phyloP scores from a whole-genome alignment of 2,113 vertebrate species.

The Butorides virescens region DNA sequence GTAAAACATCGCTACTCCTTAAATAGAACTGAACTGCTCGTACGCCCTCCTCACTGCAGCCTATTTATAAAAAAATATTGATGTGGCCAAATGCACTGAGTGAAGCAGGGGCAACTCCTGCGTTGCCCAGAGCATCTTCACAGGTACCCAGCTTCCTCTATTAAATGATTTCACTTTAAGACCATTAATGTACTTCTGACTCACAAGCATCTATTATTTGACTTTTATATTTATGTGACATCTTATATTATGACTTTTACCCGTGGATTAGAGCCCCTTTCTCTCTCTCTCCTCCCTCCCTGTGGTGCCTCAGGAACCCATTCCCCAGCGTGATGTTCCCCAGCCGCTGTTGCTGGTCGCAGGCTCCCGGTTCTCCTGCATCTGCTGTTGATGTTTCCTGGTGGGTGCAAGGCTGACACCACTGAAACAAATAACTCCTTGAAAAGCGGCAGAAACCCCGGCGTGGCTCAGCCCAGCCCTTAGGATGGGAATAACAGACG shows the following conservation, averaged over 20 bases:
- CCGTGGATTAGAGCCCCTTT: not conserved
- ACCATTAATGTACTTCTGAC: rapidly evolving
- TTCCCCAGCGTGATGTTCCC: rapidly evolving
- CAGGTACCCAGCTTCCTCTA: not conserved
- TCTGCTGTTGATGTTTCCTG: not conserved
- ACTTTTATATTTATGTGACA: too few species aligned
- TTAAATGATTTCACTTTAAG: not conserved
- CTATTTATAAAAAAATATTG: not conserved
- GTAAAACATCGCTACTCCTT: not conserved
- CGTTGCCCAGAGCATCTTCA: not conserved
- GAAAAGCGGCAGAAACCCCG: not conserved
- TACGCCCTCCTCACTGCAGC: not conserved
- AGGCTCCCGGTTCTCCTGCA: not conserved
- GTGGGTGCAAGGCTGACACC: not conserved
- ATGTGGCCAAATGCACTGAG: rapidly evolving
- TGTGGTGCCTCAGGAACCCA: rapidly evolving
- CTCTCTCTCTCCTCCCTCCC: not conserved
- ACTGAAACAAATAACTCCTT: not conserved
- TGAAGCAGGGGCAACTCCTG: not conserved
- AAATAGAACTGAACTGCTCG: not conserved
- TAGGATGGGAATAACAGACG: not conserved
- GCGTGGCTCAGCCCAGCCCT: not conserved
- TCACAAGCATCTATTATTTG: rapidly evolving
- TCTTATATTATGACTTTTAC: too few species aligned
- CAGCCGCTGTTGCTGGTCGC: not conserved